Evolutionary conservation across 2,113 vertebrate genomes (phyloP).

Genomic region (Seriola quinqueradiata): DNA sequence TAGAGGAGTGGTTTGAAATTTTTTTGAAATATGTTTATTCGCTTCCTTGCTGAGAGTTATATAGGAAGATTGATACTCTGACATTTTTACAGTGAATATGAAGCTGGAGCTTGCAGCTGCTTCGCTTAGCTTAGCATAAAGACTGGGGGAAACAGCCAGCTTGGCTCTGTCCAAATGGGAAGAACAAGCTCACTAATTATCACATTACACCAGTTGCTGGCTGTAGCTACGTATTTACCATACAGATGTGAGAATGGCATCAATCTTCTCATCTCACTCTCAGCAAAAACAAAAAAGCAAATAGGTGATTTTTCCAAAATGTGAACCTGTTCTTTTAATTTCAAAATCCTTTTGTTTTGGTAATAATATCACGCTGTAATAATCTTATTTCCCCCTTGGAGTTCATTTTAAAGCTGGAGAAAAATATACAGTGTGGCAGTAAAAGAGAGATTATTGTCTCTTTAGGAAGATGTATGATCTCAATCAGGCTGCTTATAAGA

Average conservation of each 20-base stretch:
- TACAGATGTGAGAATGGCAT: background rate
- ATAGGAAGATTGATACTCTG: background rate
- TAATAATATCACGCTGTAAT: background rate
- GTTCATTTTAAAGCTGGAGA: background rate
- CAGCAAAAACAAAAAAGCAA: background rate
- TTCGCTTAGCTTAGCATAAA: background rate
- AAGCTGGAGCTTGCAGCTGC: background rate
- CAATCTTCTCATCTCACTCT: background rate
- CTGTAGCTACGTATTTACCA: background rate
- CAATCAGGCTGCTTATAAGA: background rate
- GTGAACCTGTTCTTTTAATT: background rate
- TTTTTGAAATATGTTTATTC: background rate
- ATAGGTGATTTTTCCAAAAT: background rate
- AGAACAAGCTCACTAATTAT: background rate
- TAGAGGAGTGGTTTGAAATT: background rate
- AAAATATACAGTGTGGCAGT: background rate
- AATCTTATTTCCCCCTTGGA: background rate
- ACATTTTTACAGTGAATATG: background rate
- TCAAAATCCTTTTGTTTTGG: background rate
- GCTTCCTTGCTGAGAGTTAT: background rate
- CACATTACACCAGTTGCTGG: background rate
- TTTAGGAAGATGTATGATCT: slow-evolving; percentile 1
- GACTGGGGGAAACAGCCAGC: background rate
- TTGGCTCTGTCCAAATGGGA: background rate
- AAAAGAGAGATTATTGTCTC: background rate